A percentile compares a stretch with the other conserved stretches of the same genome.
Conservation (phyloP, 2,888 invertebrate genomes). For the Erebia epiphron region DNA sequence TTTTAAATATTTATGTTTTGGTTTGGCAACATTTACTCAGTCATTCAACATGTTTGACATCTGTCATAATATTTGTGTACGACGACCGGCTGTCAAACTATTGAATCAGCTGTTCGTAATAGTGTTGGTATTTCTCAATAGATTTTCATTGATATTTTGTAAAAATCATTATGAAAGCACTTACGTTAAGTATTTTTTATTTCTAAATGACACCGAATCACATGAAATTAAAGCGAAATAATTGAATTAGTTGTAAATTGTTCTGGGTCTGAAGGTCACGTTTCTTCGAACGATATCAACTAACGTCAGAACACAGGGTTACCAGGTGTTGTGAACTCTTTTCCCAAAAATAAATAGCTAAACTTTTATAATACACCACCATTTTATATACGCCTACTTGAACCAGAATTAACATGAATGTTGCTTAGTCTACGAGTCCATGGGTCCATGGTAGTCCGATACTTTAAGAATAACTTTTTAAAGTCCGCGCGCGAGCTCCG, state of each 20-base stretch:
- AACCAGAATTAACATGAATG: no score
- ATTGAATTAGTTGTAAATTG: neutral
- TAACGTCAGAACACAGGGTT: slow-evolving; percentile 7
- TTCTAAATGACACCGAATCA: neutral
- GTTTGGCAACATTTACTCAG: slow-evolving; percentile 2
- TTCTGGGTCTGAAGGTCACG: slow-evolving; percentile 11
- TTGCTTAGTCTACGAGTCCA: no score
- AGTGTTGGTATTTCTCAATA: neutral
- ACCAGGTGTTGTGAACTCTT: neutral
- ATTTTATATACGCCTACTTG: no score
- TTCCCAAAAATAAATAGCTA: neutral
- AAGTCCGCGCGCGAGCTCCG: no score
- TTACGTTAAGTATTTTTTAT: neutral
- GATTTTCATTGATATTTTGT: neutral
- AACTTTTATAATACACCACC: no score
- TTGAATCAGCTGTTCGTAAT: neutral
- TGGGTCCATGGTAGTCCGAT: no score
- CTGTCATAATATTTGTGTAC: neutral
- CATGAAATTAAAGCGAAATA: neutral
- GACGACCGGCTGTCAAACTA: neutral
- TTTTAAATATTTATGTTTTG: neutral
- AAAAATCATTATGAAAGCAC: neutral
- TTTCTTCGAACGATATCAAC: neutral
- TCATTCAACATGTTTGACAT: slow-evolving; percentile 2
- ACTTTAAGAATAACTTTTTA: no score